Evolutionary conservation across 2,113 vertebrate species (phyloP).

Genomic region (Gopherus flavomarginatus): DNA sequence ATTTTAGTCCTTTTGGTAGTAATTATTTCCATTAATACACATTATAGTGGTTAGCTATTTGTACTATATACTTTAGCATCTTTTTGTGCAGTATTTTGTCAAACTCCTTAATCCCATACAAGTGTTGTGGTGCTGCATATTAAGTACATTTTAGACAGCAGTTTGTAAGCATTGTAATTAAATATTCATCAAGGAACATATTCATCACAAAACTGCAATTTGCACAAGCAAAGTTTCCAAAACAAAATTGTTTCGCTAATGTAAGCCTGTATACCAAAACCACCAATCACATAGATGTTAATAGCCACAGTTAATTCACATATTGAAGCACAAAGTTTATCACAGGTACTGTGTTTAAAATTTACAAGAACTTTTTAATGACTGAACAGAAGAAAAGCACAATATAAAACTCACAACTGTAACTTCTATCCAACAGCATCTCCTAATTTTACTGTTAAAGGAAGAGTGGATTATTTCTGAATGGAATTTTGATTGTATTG

Average conservation of each 20-base stretch:
- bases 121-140: conserved; percentile 32
- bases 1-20: conserved; percentile 32
- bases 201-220: conserved; percentile 50
- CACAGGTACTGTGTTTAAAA: conserved; percentile 67
- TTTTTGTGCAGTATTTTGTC: conserved; percentile 8
- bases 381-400: conserved; percentile 67
- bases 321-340: conserved; percentile 64
- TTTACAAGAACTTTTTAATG: conserved; percentile 63
- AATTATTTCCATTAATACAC: conserved; percentile 27
- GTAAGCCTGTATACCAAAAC: conserved; percentile 57
- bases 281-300: conserved; percentile 66
- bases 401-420: conserved; percentile 69
- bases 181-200: conserved; percentile 52
- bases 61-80: neutral
- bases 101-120: neutral
- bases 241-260: conserved; percentile 57
- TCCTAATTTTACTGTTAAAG: conserved; percentile 31
- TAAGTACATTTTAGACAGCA: conserved; percentile 61
- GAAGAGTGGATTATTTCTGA: conserved; percentile 42
- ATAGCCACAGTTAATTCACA: conserved; percentile 74
- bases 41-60: conserved; percentile 42
- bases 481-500: conserved; percentile 43
- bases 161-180: conserved; percentile 55
- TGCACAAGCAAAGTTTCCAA: conserved; percentile 46
- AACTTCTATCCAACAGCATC: conserved; percentile 55